Evolutionary conservation across 1,140 invertebrate genomes (phyloP).

Genomic region (Drosophila ambigua): DNA sequence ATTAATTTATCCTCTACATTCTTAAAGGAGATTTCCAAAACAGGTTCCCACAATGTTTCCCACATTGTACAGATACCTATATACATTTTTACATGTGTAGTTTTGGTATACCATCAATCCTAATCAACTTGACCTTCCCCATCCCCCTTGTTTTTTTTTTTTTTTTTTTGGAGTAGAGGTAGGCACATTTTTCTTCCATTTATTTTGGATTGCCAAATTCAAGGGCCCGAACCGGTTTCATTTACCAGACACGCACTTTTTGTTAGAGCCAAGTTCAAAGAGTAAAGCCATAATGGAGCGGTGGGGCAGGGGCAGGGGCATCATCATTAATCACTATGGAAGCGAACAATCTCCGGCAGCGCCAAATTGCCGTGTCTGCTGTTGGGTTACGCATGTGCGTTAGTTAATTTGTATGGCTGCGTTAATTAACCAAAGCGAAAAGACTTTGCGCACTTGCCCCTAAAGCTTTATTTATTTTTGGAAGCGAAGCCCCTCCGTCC

Average conservation of each 20-base stretch:
- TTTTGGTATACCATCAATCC: conserved; percentile 25
- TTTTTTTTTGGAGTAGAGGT: conserved; percentile 1
- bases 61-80: background rate
- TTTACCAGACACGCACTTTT: conserved; percentile 42
- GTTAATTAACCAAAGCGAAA: conserved; percentile 67
- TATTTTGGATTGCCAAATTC: conserved; percentile 31
- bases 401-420: conserved; percentile 75
- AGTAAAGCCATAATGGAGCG: conserved; percentile 19
- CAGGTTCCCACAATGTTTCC: no score
- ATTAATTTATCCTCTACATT: no score
- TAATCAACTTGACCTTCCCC: conserved; percentile 30
- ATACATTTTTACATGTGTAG: background rate
- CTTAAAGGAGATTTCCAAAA: no score
- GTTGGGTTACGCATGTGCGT: conserved; percentile 74
- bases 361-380: background rate
- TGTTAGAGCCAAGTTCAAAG: conserved; percentile 19
- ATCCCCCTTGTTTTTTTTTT: conserved; percentile 12
- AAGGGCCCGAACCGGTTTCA: conserved; percentile 49
- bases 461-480: background rate
- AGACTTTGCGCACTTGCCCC: conserved; percentile 26
- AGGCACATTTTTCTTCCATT: background rate
- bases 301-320: background rate
- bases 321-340: conserved; percentile 63
- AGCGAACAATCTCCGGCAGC: conserved; percentile 19
- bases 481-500: conserved; percentile 30